Base-by-base conservation (phyloP, 1,140 invertebrate genomes). In the Asobara japonica region DNA sequence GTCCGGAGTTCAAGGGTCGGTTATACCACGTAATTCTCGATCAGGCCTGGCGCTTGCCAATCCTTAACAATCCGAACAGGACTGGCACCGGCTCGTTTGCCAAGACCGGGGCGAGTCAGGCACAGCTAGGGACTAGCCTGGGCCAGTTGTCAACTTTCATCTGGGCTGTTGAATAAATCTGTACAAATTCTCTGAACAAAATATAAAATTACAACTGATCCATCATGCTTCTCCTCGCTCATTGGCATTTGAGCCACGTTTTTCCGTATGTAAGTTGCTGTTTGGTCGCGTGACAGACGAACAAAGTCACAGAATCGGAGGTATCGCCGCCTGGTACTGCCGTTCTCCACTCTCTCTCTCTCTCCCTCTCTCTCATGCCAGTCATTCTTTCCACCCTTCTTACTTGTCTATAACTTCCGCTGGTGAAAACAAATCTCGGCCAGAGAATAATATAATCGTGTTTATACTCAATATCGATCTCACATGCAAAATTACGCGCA, bases 281-380 rank as follows among this genome's bases (percentile, higher is more conserved):
- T 71, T 75, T 76, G 74, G 74, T 86, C 77, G 84, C 86, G 86
- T 86, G 84, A 85, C 82, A 77, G 56, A 3, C 45, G 45, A 51
- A 51, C 45, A 51, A 18, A 51, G 45, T 51, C 45, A 18, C 45
- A 51, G 70, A 73, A 72, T 75, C 65, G 65, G 79, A 65, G 81
- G 80, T 81, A 83, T 83, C 86, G 77, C 85, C 56, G 80, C 84
- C 86, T 86, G 85, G 85, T 76, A 86, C 86, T 80, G 78, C 77
- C 71, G 56, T 45, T 66, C 48, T 66, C 64, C 22, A 68, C 20
- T 51, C 45, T 65, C 29, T 69, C 66, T 60, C 80, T 83, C 81
- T 25, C 71, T 61, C 64, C 61, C 48, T 67, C 61, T 66, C 67
- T 76, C 65, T 38, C 75, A 69, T 31, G 77, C 31, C 31, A 36